Conservation (phyloP, 2,797 vertebrate species). For the Hipposideros larvatus region DNA sequence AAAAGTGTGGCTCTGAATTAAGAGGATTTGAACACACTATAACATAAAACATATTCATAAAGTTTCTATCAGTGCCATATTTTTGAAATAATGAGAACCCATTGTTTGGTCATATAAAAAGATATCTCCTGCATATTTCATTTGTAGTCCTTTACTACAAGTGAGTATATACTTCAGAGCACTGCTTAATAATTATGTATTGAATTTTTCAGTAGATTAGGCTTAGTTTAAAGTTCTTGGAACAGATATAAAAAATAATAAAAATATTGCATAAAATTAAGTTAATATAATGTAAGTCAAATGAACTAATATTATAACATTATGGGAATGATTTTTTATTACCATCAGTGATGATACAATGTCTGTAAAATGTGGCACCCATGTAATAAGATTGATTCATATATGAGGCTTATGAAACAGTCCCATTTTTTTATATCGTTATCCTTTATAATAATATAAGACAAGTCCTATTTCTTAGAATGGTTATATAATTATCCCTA, state of each 20-base stretch:
- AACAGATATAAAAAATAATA: background rate
- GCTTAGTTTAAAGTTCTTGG: constrained; percentile 30
- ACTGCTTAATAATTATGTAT: background rate
- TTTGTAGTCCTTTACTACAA: background rate
- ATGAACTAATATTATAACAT: background rate
- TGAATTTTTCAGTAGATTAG: background rate
- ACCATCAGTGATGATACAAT: background rate
- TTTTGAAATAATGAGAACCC: constrained; percentile 12
- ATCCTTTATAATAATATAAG: constrained; percentile 7
- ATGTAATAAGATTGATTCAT: background rate
- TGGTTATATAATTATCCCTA: background rate
- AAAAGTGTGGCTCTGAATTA: background rate
- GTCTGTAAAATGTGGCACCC: background rate
- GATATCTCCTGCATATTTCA: background rate
- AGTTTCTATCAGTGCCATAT: background rate
- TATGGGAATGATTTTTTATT: constrained; percentile 35
- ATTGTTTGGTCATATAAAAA: background rate
- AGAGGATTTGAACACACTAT: background rate
- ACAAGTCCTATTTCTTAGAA: background rate
- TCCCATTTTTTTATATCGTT: background rate
- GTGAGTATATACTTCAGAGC: background rate
- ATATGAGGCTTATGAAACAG: background rate
- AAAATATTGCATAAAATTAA: constrained; percentile 32
- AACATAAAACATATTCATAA: background rate
- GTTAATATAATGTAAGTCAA: constrained; percentile 30